A percentile compares a stretch with the other conserved stretches of the same genome.
Conservation (phyloP, 2,113 vertebrate genomes). For the Pedetes capensis region DNA sequence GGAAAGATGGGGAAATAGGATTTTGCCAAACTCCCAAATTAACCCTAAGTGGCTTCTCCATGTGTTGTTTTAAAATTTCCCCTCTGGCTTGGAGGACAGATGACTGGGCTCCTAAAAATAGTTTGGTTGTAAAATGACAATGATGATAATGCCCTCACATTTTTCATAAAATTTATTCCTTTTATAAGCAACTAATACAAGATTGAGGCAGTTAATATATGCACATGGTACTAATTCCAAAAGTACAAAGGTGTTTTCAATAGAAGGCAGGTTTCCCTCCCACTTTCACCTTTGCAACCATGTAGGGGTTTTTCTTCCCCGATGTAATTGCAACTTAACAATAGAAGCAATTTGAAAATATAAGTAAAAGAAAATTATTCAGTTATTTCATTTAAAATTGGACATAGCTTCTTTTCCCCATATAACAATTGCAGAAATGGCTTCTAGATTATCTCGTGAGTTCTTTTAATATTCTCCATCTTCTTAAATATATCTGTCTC, state of each 20-base stretch:
- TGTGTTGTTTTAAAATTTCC: background rate
- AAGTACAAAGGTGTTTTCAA: background rate
- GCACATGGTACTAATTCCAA: background rate
- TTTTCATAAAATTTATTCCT: background rate
- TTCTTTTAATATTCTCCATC: background rate
- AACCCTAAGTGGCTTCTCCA: background rate
- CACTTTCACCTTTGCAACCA: background rate
- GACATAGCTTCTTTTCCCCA: background rate
- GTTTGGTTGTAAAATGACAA: background rate
- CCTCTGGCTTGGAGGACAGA: background rate
- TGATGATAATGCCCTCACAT: background rate
- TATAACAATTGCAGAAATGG: background rate
- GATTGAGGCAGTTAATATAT: background rate
- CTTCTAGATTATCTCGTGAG: background rate
- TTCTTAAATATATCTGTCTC: background rate
- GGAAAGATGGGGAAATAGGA: background rate
- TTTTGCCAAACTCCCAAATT: background rate
- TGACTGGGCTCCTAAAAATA: background rate
- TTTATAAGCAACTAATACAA: background rate
- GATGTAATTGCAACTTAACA: background rate
- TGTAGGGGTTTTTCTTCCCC: background rate
- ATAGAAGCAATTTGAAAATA: background rate
- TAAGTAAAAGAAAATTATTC: background rate
- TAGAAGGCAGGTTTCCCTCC: background rate
- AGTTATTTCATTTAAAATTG: conserved; percentile 6